A percentile compares a stretch with the other conserved stretches of the same genome.
Conservation (phyloP, 2,888 invertebrate genomes). For the Caenorhabditis zanzibari region DNA sequence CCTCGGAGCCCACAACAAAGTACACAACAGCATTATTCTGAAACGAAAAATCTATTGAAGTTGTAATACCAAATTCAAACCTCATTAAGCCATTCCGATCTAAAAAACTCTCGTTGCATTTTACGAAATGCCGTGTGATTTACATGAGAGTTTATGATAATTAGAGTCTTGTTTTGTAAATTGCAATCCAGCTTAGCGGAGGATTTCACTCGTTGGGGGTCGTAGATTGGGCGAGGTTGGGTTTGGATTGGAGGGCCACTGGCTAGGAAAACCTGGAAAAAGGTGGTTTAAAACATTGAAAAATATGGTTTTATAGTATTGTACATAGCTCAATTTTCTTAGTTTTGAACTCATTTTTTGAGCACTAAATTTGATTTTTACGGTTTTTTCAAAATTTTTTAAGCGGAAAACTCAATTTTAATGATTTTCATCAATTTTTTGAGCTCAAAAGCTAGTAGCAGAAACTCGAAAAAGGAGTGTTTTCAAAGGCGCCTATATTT, state of each 20-base stretch:
- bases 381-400: no score
- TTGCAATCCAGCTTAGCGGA: conserved; percentile 47
- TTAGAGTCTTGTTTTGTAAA: conserved; percentile 46
- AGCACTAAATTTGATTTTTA: no score
- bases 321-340: no score
- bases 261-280: conserved; percentile 55
- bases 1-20: conserved; percentile 40
- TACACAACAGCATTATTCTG: conserved; percentile 57
- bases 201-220: conserved; percentile 3
- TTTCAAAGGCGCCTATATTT: no score
- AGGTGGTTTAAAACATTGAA: no score
- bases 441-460: no score
- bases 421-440: no score
- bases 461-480: no score
- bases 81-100: conserved; percentile 46
- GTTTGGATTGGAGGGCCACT: conserved; percentile 52
- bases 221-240: conserved; percentile 16
- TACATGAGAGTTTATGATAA: conserved; percentile 59
- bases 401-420: no score
- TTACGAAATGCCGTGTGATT: conserved; percentile 30
- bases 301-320: no score
- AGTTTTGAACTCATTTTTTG: no score
- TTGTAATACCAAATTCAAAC: background rate
- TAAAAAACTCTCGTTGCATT: conserved; percentile 30
- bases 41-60: background rate